Base-by-base conservation (phyloP, 2,888 invertebrate genomes). In the Dysmachus trigonus region DNA sequence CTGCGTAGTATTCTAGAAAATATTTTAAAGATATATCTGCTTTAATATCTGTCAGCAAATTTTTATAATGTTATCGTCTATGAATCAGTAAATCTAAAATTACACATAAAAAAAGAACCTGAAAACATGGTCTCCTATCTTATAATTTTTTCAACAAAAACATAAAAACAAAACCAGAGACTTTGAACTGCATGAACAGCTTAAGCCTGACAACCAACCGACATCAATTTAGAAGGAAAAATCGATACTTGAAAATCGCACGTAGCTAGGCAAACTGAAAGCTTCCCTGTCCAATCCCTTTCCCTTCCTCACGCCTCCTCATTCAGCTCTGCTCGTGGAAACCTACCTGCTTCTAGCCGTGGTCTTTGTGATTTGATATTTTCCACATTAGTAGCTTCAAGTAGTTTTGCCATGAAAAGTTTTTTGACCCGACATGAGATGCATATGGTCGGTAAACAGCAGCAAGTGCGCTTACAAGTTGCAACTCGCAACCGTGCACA, bases 401-500 rank as follows among this genome's bases (percentile, higher is more conserved):
- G 76, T 77, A 77, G 77, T 77, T 77, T 77, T 77, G 77, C 77
- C 77, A 41, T 77, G 77, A 77, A 77, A 47, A 47, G 47, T 77
- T 77, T 77, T 41, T 77, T 77, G 47, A 77, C 77, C 77, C 77
- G 15, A 1, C 47, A 15, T 27, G n/a, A 76, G 8, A 33, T 76
- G 35, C 53, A 53, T 53, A 8, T 22, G 30, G 47, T 77, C 77
- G 41, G 27, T 10, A 77, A 77, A 47, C 15, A 30, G 22, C 77
- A 15, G 22, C 77, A 30, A 77, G 41, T 7, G 27, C 13, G 15
- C 15, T 41, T 38, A 2, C 10, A 38, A 10, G 10, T 38, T 7
- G 10, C 38, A 38, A 38, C 53, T 22, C 51, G 27, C 15, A n/a
- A 76, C 35, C 27, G 22, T 8, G 2, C 13, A 77, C 31, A 13